Evolutionary conservation across 2,888 invertebrate species (phyloP).

Genomic region (Mimas tiliae): DNA sequence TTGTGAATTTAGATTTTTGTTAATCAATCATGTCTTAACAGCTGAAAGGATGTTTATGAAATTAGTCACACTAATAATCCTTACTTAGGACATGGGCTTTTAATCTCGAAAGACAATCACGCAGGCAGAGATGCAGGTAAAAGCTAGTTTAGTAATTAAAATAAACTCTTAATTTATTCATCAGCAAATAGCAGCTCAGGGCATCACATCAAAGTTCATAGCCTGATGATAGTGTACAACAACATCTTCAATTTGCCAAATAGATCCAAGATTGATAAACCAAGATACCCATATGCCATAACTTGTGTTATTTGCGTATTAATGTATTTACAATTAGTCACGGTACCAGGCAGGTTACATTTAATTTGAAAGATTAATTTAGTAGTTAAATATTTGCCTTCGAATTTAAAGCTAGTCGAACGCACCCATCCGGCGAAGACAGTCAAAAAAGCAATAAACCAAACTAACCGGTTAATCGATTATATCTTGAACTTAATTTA

Average conservation of each 20-base stretch:
- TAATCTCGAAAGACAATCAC: too few relatives aligned
- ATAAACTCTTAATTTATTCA: too few relatives aligned
- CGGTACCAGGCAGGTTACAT: slow-evolving; percentile 1
- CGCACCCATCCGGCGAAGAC: slow-evolving; percentile 10
- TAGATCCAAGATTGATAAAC: neutral
- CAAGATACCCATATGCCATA: neutral
- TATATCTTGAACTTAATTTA: neutral
- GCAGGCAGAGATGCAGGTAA: too few relatives aligned
- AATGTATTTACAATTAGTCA: neutral
- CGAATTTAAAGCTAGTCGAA: neutral
- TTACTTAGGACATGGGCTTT: too few relatives aligned
- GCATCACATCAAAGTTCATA: too few relatives aligned
- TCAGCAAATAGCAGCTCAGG: too few relatives aligned
- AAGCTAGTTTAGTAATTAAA: too few relatives aligned
- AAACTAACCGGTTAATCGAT: neutral
- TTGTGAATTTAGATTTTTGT: too few relatives aligned
- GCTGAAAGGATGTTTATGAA: too few relatives aligned
- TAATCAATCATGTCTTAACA: too few relatives aligned
- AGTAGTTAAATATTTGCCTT: neutral
- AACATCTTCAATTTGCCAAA: neutral
- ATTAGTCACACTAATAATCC: too few relatives aligned
- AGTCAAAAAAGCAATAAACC: neutral
- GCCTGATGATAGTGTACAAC: neutral
- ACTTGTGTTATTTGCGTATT: neutral
- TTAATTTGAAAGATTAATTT: slow-evolving; percentile 6